phyloP scores from a whole-genome alignment of 2,888 invertebrate genomes.

The Pantelozetes paolii region DNA sequence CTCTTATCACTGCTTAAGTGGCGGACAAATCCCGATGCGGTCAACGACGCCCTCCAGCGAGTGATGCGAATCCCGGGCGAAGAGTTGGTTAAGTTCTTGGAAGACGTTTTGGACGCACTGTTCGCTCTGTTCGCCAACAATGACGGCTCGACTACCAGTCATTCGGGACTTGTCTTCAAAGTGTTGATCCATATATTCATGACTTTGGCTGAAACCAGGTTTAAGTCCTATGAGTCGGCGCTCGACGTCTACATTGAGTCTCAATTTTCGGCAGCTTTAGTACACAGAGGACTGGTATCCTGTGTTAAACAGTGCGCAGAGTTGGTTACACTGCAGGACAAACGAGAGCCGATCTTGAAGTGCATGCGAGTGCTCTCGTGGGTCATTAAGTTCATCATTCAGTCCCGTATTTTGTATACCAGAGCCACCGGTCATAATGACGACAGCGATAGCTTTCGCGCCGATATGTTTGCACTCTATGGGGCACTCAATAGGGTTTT shows the following conservation, averaged over 20 bases:
- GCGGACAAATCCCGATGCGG: constrained; percentile 80
- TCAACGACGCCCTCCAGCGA: constrained; percentile 75
- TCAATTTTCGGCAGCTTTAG: constrained; percentile 89
- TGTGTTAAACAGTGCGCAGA: constrained; percentile 87
- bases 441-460: constrained; percentile 68
- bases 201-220: constrained; percentile 79
- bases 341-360: constrained; percentile 82
- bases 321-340: constrained; percentile 64
- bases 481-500: constrained; percentile 70
- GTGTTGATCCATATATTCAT: constrained; percentile 85
- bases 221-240: constrained; percentile 89
- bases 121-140: constrained; percentile 90
- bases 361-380: constrained; percentile 85
- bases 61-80: constrained; percentile 77
- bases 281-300: constrained; percentile 63
- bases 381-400: constrained; percentile 85
- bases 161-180: constrained; percentile 85
- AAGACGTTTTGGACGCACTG: constrained; percentile 86
- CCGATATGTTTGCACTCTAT: constrained; percentile 64
- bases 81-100: constrained; percentile 87
- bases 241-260: constrained; percentile 89
- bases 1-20: constrained; percentile 81
- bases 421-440: constrained; percentile 61
- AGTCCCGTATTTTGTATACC: constrained; percentile 59
- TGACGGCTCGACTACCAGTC: constrained; percentile 80